Evolutionary conservation across 2,113 vertebrate species (phyloP), one percentile per base, ranked within the genome.

Genomic region (Hiodon alosoides): DNA sequence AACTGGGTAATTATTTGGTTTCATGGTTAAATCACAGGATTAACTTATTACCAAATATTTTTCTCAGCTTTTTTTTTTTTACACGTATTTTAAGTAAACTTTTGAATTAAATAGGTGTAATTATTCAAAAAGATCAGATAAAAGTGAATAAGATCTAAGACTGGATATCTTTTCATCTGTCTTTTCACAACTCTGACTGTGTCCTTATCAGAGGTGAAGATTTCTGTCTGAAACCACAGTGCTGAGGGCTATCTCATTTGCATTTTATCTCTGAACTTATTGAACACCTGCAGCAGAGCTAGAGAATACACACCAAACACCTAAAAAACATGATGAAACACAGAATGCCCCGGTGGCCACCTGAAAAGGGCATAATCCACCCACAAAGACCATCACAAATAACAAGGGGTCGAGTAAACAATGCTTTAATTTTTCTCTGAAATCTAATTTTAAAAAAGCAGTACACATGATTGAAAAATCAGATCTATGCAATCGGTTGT

Each of bases 191-290:
- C 69, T 51, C 55, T 48, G 60, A 47, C 57, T 46, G 50, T 62
- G 17, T 46, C 64, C 67, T 79, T 79, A 79, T 79, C 75, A 4
- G 65, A 59, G 71, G 47, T 62, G 67, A 70, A 54, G 9, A 47
- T 71, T 55, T 67, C 64, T 59, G 10, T 50, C 67, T 31, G 3
- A 7, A 31, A 50, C 74, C 5, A 3, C 5, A 16, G 71, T 67
- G 58, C 54, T 47, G 3, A 48, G 16, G 14, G 17, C 59, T 5
- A 16, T 16, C 17, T 51, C 52, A 62, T 3, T 4, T 52, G 9
- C 17, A 4, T 65, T 62, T 71, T 74, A 73, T 74, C 67, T 71
- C 67, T 54, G 14, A 64, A 77, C 31, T 64, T 65, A 62, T 4
- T 48, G 50, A 51, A 13, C 17, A 51, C 17, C 31, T 31, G 31